These are phyloP conservation scores for Paguma larvata DNA, from an alignment of 2,797 vertebrate species.

Conservation along the genomic window DNA sequence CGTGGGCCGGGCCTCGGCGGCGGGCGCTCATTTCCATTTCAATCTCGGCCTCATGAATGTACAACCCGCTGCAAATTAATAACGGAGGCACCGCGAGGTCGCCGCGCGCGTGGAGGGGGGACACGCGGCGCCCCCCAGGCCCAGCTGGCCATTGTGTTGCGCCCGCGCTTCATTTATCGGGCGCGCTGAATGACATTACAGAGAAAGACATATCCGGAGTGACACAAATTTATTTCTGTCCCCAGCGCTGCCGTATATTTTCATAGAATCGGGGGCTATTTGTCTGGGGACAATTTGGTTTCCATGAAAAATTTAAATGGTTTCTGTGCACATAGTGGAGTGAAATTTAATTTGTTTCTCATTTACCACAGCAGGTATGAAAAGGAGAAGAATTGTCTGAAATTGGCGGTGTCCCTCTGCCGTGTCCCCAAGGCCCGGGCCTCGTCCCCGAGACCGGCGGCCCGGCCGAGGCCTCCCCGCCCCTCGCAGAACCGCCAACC, in stretches of 20 bases:
- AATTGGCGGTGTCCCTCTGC: conserved; percentile 95
- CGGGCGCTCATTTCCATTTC: conserved; percentile 96
- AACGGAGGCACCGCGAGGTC: conserved; percentile 91
- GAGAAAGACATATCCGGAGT: conserved; percentile 96
- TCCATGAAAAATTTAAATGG: conserved; percentile 99
- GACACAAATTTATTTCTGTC: conserved; percentile 99
- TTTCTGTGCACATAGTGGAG: conserved; percentile 97
- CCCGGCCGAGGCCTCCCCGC: conserved; percentile 85
- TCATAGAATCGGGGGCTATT: conserved; percentile 97
- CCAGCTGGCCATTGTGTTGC: conserved; percentile 90
- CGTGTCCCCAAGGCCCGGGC: conserved; percentile 95
- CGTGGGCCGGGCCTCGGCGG: conserved; percentile 89
- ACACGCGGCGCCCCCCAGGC: too few relatives aligned
- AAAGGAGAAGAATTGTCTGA: conserved; percentile 97
- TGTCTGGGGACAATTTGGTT: conserved; percentile 99
- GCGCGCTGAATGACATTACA: conserved; percentile 97
- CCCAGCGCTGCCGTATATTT: conserved; percentile 95
- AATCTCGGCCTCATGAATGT: conserved; percentile 99
- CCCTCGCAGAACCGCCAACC: conserved; percentile 93
- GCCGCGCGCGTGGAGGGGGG: conserved; percentile 84
- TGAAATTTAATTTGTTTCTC: conserved; percentile 99
- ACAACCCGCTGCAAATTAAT: conserved; percentile 97
- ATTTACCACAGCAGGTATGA: conserved; percentile 98
- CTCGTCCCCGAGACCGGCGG: conserved; percentile 94
- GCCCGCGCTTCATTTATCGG: conserved; percentile 94